Percentiles rank a stretch among this genome's conserved stretches.
phyloP scores from a whole-genome alignment of 2,888 invertebrate genomes.

The Stomorhina lunata region DNA sequence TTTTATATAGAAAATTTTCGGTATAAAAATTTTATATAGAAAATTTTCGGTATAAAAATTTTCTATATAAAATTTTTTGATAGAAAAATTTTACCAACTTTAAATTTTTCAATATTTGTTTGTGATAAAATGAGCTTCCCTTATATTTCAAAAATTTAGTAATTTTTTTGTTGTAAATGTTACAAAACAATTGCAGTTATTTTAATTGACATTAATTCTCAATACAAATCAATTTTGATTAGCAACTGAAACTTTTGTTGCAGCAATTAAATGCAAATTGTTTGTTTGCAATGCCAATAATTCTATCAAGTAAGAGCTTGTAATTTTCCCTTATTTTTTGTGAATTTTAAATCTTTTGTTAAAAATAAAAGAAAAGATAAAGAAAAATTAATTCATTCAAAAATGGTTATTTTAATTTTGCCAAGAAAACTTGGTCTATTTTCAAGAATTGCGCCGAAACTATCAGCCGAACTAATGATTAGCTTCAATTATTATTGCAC shows the following conservation, averaged over 20 bases:
- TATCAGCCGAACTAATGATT: neutral
- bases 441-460: constrained; percentile 1
- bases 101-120: no score
- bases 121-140: no score
- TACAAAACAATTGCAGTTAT: neutral
- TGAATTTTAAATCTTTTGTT: neutral
- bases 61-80: no score
- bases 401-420: neutral
- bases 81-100: no score
- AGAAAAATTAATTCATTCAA: constrained; percentile 24
- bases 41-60: no score
- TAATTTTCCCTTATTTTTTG: neutral
- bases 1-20: no score
- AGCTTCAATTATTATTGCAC: neutral
- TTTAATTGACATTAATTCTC: neutral
- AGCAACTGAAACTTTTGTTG: neutral
- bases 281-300: neutral
- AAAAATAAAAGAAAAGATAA: neutral
- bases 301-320: neutral
- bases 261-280: neutral
- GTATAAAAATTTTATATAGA: no score
- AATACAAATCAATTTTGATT: constrained; percentile 3
- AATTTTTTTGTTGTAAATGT: neutral
- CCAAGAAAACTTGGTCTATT: neutral
- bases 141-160: neutral